A percentile compares a stretch with the other conserved stretches of the same genome.
These are phyloP conservation scores for Taphrorychus bicolor DNA, from an alignment of 2,888 invertebrate genomes.

Conservation along the genomic window DNA sequence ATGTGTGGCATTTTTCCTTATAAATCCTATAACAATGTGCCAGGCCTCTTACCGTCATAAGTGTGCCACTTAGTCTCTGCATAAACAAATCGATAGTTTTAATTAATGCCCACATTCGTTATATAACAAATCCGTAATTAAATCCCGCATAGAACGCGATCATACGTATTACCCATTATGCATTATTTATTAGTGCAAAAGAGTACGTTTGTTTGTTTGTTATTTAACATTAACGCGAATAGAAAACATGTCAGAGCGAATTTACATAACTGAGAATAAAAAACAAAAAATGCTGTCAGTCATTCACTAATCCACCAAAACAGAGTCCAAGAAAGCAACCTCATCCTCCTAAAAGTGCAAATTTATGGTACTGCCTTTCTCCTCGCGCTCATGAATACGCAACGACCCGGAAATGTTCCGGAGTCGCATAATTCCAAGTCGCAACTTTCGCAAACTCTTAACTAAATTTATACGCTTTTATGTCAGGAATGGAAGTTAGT, in stretches of 20 bases:
- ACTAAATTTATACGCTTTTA: slow-evolving; percentile 10
- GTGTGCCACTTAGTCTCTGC: neutral
- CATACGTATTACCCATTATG: no score
- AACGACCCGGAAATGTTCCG: slow-evolving; percentile 18
- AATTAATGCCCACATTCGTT: slow-evolving; percentile 3
- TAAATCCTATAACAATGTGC: no score
- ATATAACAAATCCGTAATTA: slow-evolving; percentile 4
- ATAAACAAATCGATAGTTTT: slow-evolving; percentile 3
- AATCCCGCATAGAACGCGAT: neutral
- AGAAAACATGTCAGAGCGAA: neutral
- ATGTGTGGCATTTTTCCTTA: no score
- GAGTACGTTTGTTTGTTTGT: neutral
- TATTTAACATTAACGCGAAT: neutral
- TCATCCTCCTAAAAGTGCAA: neutral
- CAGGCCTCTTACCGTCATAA: neutral
- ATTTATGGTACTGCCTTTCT: no score
- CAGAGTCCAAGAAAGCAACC: neutral
- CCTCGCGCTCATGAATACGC: slow-evolving; percentile 21
- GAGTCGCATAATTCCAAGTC: slow-evolving; percentile 17
- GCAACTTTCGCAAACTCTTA: slow-evolving; percentile 22
- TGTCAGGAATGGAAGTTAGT: neutral
- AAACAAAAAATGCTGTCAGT: no score
- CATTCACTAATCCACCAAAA: neutral
- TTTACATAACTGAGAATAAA: neutral
- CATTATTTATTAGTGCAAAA: neutral